These are phyloP conservation scores for Macaca mulatta DNA, from an alignment of 2,113 vertebrate genomes.

Conservation along the genomic window DNA sequence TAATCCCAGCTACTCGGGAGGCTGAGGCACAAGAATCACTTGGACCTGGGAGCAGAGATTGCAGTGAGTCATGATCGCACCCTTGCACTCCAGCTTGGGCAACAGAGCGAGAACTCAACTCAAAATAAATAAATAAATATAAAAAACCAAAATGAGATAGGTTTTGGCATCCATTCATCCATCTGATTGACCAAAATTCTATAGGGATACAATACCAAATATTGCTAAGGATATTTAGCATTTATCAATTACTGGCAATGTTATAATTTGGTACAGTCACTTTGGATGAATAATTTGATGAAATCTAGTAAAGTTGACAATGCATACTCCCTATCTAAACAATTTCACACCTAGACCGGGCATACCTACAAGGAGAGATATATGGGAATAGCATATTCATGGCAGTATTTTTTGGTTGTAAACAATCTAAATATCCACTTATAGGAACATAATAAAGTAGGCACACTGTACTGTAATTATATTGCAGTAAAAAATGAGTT, in stretches of 20 bases:
- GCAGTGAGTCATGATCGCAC: too few relatives aligned
- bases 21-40: too few relatives aligned
- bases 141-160: not conserved
- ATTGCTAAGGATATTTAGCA: not conserved
- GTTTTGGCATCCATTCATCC: not conserved
- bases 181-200: not conserved
- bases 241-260: not conserved
- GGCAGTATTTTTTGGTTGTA: not conserved
- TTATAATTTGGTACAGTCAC: not conserved
- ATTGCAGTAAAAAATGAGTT: not conserved
- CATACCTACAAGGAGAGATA: not conserved
- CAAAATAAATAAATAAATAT: too few relatives aligned
- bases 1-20: too few relatives aligned
- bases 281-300: not conserved
- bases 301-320: not conserved
- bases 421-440: not conserved
- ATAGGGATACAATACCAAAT: not conserved
- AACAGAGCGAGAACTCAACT: too few relatives aligned
- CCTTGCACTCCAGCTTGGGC: too few relatives aligned
- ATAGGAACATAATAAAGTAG: not conserved
- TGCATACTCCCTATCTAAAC: not conserved
- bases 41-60: too few relatives aligned
- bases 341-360: not conserved
- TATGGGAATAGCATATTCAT: not conserved
- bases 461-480: not conserved